Base-by-base conservation (phyloP, 2,888 invertebrate genomes). In the Pycnomerus fuliginosus region DNA sequence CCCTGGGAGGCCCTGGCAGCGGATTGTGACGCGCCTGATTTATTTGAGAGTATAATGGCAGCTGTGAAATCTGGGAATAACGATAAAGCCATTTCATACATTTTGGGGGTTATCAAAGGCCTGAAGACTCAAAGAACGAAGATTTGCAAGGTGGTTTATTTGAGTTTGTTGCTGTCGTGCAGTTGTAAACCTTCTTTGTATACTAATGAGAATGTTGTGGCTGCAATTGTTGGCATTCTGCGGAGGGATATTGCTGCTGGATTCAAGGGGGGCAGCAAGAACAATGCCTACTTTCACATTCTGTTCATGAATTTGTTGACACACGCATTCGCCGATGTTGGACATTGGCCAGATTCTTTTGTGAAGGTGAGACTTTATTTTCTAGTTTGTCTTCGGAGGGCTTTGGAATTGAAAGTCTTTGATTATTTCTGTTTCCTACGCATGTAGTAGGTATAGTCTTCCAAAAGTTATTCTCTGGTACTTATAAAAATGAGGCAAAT, bases 321-420 rank as follows among this genome's bases (percentile, higher is more conserved):
- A 64, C 80, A 85, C 53, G 90, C 90, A 0, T 93, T 85, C 67
- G 76, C 80, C 31, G 91, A 94, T 24, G 86, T 87, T 55, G 83
- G 80, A 48, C 84, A 84, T 58, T 97, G 96, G 97, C 95, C 96
- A 0, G 93, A 95, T 65, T 77, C 82, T 39, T 93, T 96, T 75
- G 82, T 96, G 1, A 91, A 90, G 80, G 90, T 90, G 65, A 55
- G 57, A n/a, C n/a, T 27, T 16, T 7, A 7, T 20, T 33, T 3
- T 22, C 4, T n/a, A 23, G n/a, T n/a, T n/a, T n/a, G n/a, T n/a
- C n/a, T n/a, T n/a, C n/a, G n/a, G n/a, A n/a, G n/a, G n/a, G n/a
- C n/a, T n/a, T n/a, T n/a, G n/a, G n/a, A n/a, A n/a, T n/a, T n/a
- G n/a, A n/a, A n/a, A 28, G 15, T 2, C 1, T 29, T 29, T 13